Evolutionary conservation across 2,113 vertebrate species (phyloP).

Genomic region (Clarias magur): DNA sequence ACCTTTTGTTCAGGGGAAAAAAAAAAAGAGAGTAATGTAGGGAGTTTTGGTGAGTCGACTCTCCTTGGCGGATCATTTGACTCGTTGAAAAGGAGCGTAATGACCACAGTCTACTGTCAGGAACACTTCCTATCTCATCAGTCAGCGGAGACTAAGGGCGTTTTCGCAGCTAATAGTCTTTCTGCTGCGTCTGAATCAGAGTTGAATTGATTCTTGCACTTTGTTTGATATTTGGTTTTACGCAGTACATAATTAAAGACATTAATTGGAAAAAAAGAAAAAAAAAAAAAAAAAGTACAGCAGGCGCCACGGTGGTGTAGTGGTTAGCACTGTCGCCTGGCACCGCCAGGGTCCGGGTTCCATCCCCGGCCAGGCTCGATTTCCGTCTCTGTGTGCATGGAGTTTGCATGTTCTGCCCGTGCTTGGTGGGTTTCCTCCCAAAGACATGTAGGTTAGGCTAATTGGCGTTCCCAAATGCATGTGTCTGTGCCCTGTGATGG

Average conservation of each 20-base stretch:
- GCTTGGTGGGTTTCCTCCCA: too few relatives aligned
- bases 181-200: constrained; percentile 7
- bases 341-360: too few relatives aligned
- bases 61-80: neutral
- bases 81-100: neutral
- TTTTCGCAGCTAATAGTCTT: neutral
- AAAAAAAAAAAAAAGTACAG: too few relatives aligned
- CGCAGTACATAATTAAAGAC: neutral
- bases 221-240: neutral
- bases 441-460: too few relatives aligned
- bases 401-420: too few relatives aligned
- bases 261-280: neutral
- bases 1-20: neutral
- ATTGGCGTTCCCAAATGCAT: too few relatives aligned
- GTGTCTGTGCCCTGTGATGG: too few relatives aligned
- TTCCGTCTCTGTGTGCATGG: too few relatives aligned
- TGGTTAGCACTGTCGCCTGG: too few relatives aligned
- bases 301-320: too few relatives aligned
- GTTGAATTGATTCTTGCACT: neutral
- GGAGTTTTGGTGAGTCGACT: neutral
- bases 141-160: neutral
- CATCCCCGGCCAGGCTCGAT: too few relatives aligned
- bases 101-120: neutral
- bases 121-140: neutral
- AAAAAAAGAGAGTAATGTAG: neutral